Base-by-base conservation (phyloP, 1,140 invertebrate species). In the Agraylea sexmaculata region DNA sequence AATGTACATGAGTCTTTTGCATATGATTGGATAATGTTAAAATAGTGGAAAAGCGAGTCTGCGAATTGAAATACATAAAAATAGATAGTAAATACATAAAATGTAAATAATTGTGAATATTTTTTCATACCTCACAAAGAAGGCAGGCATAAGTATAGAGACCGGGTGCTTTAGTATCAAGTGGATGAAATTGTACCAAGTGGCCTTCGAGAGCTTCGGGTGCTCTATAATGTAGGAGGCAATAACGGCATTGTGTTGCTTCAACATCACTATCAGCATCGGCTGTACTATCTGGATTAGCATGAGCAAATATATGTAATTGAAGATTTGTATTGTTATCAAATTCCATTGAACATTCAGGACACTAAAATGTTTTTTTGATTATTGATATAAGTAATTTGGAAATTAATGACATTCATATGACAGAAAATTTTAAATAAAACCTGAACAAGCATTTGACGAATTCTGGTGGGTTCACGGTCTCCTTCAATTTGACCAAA, bases 1-100 rank as follows among this genome's bases (percentile, higher is more conserved):
- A 68, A 16, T 76, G 77, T 42, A 71, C 68, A 62, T 89, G 86
- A 43, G 73, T 74, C 41, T 74, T 74, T 42, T 81, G 75, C 68
- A 88, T 73, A 57, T 88, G 85, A 46, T 78, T 70, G 1, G 80
- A 74, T 6, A 87, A 62, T 6, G 76, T 63, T 46, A 71, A 64
- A 27, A 75, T 57, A 13, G 74, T 70, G 35, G 69, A 67, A 53
- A 74, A 74, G 10, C 69, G 62, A 31, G 68, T 61, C 62, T 71
- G 53, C 1, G 39, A 32, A 21, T 18, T 39, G 15, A 35, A 7
- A 29, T n/a, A 18, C 35, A 28, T 37, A n/a, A 6, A 42, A 32
- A 42, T 11, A 48, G 46, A 51, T 46, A 58, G 56, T 56, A 21
- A 62, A 61, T 52, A 28, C 13, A 15, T 17, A 27, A 2, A 40